A percentile compares a stretch with the other conserved stretches of the same genome.
These are phyloP conservation scores for Pocillopora verrucosa DNA, from an alignment of 64 coral and sea anemone species.

Conservation along the genomic window DNA sequence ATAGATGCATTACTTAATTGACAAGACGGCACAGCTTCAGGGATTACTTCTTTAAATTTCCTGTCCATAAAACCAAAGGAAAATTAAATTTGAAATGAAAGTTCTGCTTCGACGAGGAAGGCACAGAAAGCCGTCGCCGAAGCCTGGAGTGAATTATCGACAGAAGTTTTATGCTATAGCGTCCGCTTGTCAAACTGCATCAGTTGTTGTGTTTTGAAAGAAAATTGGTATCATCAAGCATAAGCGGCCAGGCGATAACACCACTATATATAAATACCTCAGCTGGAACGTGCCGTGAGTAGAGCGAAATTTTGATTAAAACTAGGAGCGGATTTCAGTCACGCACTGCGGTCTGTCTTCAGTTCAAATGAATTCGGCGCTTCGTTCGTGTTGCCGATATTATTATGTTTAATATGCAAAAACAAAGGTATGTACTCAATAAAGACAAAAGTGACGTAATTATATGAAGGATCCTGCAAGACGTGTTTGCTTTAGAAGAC, in stretches of 20 bases:
- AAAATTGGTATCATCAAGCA: background rate
- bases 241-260: background rate
- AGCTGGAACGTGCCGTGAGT: too few species aligned
- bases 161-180: background rate
- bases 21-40: background rate
- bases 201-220: slow-evolving; percentile 6
- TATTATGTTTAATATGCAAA: slow-evolving; percentile 28
- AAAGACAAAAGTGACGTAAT: slow-evolving; percentile 67
- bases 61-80: too few species aligned
- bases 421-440: slow-evolving; percentile 49
- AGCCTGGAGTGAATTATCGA: too few species aligned
- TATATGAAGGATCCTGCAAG: slow-evolving; percentile 38
- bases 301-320: too few species aligned
- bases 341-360: too few species aligned
- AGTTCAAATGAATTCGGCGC: background rate
- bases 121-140: too few species aligned
- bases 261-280: background rate
- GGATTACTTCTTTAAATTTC: background rate
- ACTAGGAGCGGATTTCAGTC: too few species aligned
- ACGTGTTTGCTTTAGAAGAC: slow-evolving; percentile 67
- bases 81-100: too few species aligned
- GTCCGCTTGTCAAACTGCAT: background rate
- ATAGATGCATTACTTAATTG: slow-evolving; percentile 22
- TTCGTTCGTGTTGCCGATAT: background rate
- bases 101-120: too few species aligned